Evolutionary conservation across 2,113 vertebrate species (phyloP).

Genomic region (Panurus biarmicus): DNA sequence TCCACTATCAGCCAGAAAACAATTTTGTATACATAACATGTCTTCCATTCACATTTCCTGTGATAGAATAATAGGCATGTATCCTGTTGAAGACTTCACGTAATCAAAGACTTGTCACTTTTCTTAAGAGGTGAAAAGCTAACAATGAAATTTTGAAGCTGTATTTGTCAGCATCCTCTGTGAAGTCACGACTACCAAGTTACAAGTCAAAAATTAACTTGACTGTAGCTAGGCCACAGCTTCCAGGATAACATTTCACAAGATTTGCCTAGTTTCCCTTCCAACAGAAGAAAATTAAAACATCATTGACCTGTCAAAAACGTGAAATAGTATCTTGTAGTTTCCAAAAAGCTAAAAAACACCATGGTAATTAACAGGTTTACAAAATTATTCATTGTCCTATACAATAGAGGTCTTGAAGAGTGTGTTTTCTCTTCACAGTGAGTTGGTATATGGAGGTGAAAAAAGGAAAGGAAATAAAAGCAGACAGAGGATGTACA

Average conservation of each 20-base stretch:
- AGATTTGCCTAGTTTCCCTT: background rate
- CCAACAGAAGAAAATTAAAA: background rate
- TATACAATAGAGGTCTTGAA: background rate
- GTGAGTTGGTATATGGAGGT: accelerated
- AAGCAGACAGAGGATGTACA: background rate
- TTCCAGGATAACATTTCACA: background rate
- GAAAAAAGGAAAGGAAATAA: accelerated
- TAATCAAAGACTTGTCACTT: background rate
- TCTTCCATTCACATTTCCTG: background rate
- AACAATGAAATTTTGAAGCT: background rate
- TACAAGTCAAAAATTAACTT: background rate
- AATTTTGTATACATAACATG: background rate
- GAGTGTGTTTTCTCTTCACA: background rate
- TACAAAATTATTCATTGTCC: background rate
- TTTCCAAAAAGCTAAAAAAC: background rate
- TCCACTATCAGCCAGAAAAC: background rate
- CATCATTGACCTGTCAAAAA: background rate
- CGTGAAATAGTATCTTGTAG: background rate
- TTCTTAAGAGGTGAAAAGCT: background rate
- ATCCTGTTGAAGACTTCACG: background rate
- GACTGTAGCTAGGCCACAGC: background rate
- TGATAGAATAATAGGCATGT: background rate
- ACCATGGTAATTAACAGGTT: background rate
- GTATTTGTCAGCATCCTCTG: background rate
- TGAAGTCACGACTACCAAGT: background rate